Evolutionary conservation across 2,113 vertebrate genomes (phyloP), one percentile per base, ranked within the genome.

Genomic region (Sialia sialis): DNA sequence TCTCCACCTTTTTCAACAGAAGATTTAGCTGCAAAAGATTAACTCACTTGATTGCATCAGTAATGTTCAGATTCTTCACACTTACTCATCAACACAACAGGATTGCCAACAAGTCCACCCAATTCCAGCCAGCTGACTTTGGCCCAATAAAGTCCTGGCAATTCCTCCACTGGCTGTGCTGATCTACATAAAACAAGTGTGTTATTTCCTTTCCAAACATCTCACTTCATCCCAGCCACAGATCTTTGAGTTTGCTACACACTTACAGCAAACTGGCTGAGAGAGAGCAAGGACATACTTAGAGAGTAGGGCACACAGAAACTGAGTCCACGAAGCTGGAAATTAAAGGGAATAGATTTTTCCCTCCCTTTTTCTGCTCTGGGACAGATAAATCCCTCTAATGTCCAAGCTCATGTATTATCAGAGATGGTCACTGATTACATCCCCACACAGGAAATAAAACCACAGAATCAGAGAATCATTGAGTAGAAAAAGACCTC

Each of bases 141-240:
- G 44, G 16, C 51, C 32, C 29, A 41, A 3, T 17, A 41, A 91
- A 69, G 23, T 36, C 32, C 58, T 49, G 38, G 16, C 22, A 56
- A n/a, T 60, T 74, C 27, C 66, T 89, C 39, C 44, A 67, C 0
- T 83, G 60, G 22, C 52, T 82, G n/a, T 27, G 39, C 25, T 70
- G 16, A 64, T 84, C 68, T 48, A 63, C 30, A 56, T 41, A 60
- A 97, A 90, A 72, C 21, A 84, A 93, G 5, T 0, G 1, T 54
- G 23, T 29, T 92, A 23, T 64, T 92, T 90, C 69, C 66, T 90
- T 86, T 84, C 38, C 39, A 95, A 96, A 93, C 39, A 67, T 66
- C 43, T 75, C 75, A 23, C 51, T 36, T 89, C 43, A 43, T 89
- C 82, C 68, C 80, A 84, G 52, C 10, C 36, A 78, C 36, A 84